Conservation (phyloP, 2,113 vertebrate genomes). For the Pimephales promelas region DNA sequence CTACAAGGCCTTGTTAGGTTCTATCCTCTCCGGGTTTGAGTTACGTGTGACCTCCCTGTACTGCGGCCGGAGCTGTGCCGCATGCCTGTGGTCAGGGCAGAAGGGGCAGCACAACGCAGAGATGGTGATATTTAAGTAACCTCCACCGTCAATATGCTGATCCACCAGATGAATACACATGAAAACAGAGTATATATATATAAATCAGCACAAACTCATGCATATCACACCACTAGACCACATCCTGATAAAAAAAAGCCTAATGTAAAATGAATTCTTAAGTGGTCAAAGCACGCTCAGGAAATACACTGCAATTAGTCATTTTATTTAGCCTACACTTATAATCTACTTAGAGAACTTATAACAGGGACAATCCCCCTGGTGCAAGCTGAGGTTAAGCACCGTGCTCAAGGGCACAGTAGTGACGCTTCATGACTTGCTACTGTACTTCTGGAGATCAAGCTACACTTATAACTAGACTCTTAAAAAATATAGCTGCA, state of each 20-base stretch:
- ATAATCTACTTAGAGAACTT: neutral
- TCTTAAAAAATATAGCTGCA: no score
- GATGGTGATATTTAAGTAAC: constrained; percentile 59
- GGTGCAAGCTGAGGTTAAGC: constrained; percentile 8
- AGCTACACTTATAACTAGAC: neutral
- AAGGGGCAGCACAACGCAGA: constrained; percentile 34
- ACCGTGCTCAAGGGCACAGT: constrained; percentile 6
- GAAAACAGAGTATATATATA: constrained; percentile 16
- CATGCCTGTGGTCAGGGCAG: constrained; percentile 53
- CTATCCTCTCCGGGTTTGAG: constrained; percentile 42
- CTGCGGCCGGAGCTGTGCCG: constrained; percentile 28
- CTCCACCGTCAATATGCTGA: constrained; percentile 51
- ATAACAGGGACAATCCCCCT: neutral
- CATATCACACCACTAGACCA: neutral
- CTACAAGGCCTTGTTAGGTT: constrained; percentile 52
- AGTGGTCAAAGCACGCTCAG: neutral
- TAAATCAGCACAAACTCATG: neutral
- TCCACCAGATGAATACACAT: constrained; percentile 47
- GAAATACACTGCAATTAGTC: neutral
- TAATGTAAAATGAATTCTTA: neutral
- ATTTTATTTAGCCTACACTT: constrained; percentile 5
- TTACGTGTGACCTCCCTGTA: constrained; percentile 50
- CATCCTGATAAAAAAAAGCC: constrained; percentile 26
- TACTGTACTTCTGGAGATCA: neutral
- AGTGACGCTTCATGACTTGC: neutral